A percentile compares a stretch with the other conserved stretches of the same genome.
Evolutionary conservation across 2,888 invertebrate species (phyloP).

Genomic region (Stenoptilia bipunctidactyla): DNA sequence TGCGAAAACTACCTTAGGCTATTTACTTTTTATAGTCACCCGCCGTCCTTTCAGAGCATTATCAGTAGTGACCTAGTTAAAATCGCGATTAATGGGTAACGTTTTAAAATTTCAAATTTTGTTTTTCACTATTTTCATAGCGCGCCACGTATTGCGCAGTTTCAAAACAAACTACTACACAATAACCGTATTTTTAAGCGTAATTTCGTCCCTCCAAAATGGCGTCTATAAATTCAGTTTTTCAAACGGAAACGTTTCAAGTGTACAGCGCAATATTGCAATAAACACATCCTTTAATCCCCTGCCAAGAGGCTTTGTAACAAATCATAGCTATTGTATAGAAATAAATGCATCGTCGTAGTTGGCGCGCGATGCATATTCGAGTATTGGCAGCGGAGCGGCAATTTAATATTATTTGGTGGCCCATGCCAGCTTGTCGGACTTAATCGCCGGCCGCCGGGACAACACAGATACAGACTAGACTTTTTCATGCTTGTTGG

Average conservation of each 20-base stretch:
- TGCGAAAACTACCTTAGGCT: too few species aligned
- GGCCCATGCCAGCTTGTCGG: conserved; percentile 41
- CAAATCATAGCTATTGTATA: conserved; percentile 9
- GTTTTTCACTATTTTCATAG: too few species aligned
- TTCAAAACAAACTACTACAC: too few species aligned
- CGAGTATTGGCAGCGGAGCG: conserved; percentile 54
- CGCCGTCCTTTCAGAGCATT: too few species aligned
- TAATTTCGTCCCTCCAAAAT: too few species aligned
- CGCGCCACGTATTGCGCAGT: too few species aligned
- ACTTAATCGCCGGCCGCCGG: conserved; percentile 34
- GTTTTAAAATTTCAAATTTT: too few species aligned
- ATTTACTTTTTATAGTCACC: too few species aligned
- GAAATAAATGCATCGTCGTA: neutral
- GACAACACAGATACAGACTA: conserved; percentile 36
- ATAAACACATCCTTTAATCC: conserved; percentile 5
- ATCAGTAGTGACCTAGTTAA: too few species aligned
- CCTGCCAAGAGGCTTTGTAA: conserved; percentile 6
- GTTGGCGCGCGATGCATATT: conserved; percentile 22
- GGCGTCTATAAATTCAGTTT: too few species aligned
- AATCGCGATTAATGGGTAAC: too few species aligned
- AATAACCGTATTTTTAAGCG: too few species aligned
- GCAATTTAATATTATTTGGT: conserved; percentile 68
- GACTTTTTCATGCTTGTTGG: conserved; percentile 33
- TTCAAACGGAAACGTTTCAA: neutral
- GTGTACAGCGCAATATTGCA: conserved; percentile 1